Conservation (phyloP, 2,888 invertebrate genomes). For the Caenorhabditis sinica region DNA sequence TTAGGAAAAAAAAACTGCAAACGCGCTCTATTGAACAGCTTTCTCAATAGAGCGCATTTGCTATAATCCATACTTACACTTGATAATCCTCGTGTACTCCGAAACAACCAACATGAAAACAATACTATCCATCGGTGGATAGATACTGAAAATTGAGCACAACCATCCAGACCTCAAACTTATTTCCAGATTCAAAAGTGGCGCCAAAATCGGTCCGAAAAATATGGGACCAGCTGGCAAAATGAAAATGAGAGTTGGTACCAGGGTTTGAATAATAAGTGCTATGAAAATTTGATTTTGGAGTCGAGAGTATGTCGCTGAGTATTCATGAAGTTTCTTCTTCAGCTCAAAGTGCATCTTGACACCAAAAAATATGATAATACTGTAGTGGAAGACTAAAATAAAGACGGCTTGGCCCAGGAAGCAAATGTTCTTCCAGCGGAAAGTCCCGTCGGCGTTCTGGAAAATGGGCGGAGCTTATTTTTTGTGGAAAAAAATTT, state of each 20-base stretch:
- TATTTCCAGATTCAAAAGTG: neutral
- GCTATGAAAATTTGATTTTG: conserved; percentile 37
- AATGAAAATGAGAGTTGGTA: neutral
- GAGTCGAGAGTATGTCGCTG: conserved; percentile 15
- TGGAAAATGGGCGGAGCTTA: neutral
- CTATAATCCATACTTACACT: neutral
- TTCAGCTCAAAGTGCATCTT: conserved; percentile 25
- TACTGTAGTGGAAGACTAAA: conserved; percentile 18
- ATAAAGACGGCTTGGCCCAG: neutral
- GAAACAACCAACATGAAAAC: conserved; percentile 22
- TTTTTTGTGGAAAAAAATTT: neutral
- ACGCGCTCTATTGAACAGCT: too few relatives aligned
- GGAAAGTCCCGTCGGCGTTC: neutral
- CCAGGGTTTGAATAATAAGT: conserved; percentile 20
- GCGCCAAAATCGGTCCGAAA: neutral
- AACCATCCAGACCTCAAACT: conserved; percentile 13
- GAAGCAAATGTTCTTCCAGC: conserved; percentile 35
- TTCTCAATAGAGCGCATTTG: too few relatives aligned
- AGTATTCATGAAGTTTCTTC: conserved; percentile 25
- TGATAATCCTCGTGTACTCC: conserved; percentile 6
- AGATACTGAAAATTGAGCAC: conserved; percentile 14
- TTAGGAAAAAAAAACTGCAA: too few relatives aligned
- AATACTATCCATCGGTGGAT: conserved; percentile 18
- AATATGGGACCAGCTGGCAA: conserved; percentile 4
- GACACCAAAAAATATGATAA: conserved; percentile 8